Evolutionary conservation across 1,140 invertebrate species (phyloP).

Genomic region (Drosophila orena): DNA sequence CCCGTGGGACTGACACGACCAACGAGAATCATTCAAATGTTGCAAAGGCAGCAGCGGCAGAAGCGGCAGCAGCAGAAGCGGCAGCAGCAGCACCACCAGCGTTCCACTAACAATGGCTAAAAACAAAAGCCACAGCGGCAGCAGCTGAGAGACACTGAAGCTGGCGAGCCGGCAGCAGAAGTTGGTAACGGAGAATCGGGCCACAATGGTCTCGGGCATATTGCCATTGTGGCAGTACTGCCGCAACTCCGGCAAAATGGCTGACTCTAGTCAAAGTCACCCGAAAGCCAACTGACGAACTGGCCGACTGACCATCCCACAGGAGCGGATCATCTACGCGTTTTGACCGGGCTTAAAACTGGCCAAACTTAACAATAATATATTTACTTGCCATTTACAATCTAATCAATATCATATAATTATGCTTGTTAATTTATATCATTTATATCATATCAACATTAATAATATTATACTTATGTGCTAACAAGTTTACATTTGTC

Average conservation of each 20-base stretch:
- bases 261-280: constrained; percentile 63
- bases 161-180: constrained; percentile 27
- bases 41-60: constrained; percentile 64
- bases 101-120: constrained; percentile 75
- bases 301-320: constrained; percentile 51
- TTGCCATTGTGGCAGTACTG: constrained; percentile 64
- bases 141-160: constrained; percentile 44
- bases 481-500: too few relatives aligned
- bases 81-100: constrained; percentile 8
- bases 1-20: constrained; percentile 84
- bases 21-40: constrained; percentile 84
- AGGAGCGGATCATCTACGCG: constrained; percentile 32
- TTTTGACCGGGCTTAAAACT: neutral
- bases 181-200: constrained; percentile 36
- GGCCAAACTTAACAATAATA: too few relatives aligned
- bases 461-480: too few relatives aligned
- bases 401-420: too few relatives aligned
- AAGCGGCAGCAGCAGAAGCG: neutral
- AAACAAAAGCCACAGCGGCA: constrained; percentile 66
- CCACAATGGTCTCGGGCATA: constrained; percentile 53
- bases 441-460: too few relatives aligned
- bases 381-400: too few relatives aligned
- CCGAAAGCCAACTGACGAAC: constrained; percentile 57
- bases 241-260: constrained; percentile 61
- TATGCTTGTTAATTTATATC: too few relatives aligned